Evolutionary conservation across 2,797 vertebrate species (phyloP).

Genomic region (Amblyraja radiata): DNA sequence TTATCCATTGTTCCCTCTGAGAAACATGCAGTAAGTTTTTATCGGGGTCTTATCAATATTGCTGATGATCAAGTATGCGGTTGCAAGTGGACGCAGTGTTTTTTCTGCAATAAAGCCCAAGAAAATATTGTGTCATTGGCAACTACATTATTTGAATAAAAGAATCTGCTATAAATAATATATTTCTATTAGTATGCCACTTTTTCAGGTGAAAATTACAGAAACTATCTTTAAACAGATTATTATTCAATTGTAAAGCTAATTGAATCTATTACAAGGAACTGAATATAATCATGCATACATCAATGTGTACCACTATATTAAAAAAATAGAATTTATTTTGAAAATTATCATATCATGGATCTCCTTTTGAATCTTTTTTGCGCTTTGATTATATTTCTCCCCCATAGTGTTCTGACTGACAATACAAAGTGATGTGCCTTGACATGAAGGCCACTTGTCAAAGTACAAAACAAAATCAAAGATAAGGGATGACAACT

Average conservation of each 20-base stretch:
- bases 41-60: neutral
- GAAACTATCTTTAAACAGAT: neutral
- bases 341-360: neutral
- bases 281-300: neutral
- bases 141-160: neutral
- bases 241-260: neutral
- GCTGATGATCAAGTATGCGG: neutral
- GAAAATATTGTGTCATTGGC: neutral
- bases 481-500: neutral
- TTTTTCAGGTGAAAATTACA: neutral
- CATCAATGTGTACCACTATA: neutral
- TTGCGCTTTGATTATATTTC: neutral
- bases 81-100: neutral
- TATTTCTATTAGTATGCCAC: neutral
- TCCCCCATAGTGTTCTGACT: neutral
- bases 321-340: neutral
- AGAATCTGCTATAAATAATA: neutral
- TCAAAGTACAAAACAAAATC: neutral
- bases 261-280: neutral
- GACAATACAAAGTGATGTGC: no score
- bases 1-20: neutral
- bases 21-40: neutral
- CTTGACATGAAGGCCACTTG: neutral
- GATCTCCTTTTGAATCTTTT: neutral
- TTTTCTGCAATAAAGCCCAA: neutral